Evolutionary conservation across 2,113 vertebrate genomes (phyloP).

Genomic region (Strigops habroptila): DNA sequence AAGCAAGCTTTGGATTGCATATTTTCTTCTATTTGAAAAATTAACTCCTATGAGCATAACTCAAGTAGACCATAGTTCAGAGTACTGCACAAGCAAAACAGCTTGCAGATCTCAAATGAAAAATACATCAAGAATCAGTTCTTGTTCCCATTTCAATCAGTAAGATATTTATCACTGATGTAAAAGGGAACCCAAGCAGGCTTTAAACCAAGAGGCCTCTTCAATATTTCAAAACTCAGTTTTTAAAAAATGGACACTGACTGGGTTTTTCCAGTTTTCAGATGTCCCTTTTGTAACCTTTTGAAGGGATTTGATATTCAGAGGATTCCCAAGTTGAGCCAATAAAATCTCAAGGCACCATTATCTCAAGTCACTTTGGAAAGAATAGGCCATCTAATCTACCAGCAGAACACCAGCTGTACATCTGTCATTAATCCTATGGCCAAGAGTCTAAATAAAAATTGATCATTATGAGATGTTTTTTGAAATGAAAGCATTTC

Average conservation of each 20-base stretch:
- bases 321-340: background rate
- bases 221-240: background rate
- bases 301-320: background rate
- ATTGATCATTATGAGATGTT: background rate
- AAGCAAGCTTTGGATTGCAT: background rate
- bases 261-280: background rate
- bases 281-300: background rate
- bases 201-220: background rate
- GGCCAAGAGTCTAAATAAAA: background rate
- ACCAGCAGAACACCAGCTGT: background rate
- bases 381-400: background rate
- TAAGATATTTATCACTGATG: background rate
- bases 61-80: background rate
- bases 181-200: background rate
- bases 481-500: background rate
- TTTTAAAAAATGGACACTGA: background rate
- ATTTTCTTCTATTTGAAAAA: background rate
- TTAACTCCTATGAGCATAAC: background rate
- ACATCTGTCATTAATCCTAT: rapidly evolving
- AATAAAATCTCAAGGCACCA: background rate
- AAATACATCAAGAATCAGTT: background rate
- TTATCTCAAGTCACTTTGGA: background rate
- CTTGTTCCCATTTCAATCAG: background rate
- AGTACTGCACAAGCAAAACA: background rate
- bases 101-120: background rate